Evolutionary conservation across 92 coral and sea anemone genomes (phyloP), one percentile per base, ranked within the genome.

Genomic region (Umimayanthus chanpuru): DNA sequence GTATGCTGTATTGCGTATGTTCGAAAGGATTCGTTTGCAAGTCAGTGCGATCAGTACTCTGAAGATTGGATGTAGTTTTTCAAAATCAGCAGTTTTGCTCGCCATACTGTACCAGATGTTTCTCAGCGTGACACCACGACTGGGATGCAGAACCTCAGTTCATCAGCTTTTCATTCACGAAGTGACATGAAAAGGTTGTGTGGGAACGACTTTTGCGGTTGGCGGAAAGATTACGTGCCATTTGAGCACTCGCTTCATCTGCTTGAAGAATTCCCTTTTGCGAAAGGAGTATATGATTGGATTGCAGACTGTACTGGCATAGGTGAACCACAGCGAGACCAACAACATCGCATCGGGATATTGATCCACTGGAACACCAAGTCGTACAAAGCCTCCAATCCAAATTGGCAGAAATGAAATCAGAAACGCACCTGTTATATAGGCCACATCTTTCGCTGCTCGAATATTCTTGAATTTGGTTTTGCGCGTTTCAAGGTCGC

Each of bases 261-360:
- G 77, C 39, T 32, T 73, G 18, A 36, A 29, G 77, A 73, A 73
- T 5, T 73, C 21, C 77, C 20, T 73, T 29, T 73, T 73, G 44
- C 77, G 77, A 73, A 73, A 73, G 41, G 77, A 73, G 44, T 73
- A 73, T 73, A 73, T 73, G 36, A 73, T 73, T 5, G 77, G 77
- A 73, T 73, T 73, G 11, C 77, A 73, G 23, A 73, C 43, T 11
- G 77, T 30, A 12, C 77, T 73, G 43, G 77, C 44, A 18, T 21
- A 73, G 21, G n/a, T 32, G 6, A 73, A 73, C 77, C 77, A 73
- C 44, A 73, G 43, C 44, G 77, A 73, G 77, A 30, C 44, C 77
- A 73, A 16, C 20, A 73, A 16, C 77, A 73, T 73, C 40, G 77
- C 44, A 73, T 32, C 77, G 44, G 77, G 44, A 9, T 30, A 73